Base-by-base conservation (phyloP, 2,113 vertebrate species). In the Pachypanchax playfairii region DNA sequence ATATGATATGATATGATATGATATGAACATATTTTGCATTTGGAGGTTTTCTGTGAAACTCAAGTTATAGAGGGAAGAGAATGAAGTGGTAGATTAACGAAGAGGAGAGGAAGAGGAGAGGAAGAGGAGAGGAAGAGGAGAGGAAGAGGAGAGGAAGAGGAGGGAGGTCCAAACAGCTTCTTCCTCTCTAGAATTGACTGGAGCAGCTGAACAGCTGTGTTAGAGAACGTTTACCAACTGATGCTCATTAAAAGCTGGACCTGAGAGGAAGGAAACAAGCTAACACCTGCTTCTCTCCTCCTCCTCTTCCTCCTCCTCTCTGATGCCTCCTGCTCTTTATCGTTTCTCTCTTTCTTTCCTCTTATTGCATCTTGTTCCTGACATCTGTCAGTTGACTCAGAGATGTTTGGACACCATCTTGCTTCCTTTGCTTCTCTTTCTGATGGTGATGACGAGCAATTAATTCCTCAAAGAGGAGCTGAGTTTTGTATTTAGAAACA, bases 381-480 rank as follows among this genome's bases (percentile, higher is more conserved):
- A 56, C 52, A 26, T 55, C 21, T 22, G 14, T 31, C 60, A 13
- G 50, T 48, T n/a, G 44, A 38, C 22, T 74, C 22, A 5, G 26
- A 33, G 25, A 42, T 57, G 35, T 6, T 28, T 62, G 70, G 42
- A 49, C 60, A 60, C 47, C 39, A 38, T 48, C 25, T 21, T 1
- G 7, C 57, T 59, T 33, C 65, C 60, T 14, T 11, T 58, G 21
- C 57, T 12, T 46, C 69, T 64, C 48, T 70, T 43, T 46, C 42
- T 77, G 62, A 72, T 17, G 24, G 49, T 7, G 49, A 74, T 69
- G 73, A 76, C 38, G 74, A 53, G 70, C 77, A 79, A 84, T 88
- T 88, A 81, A 77, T 71, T 71, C 57, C 77, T 89, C 70, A 87
- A 86, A 84, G 75, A 86, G 52, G 25, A 69, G 46, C 67, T 10